These are phyloP conservation scores for Zaprionus kolodkinae DNA, from an alignment of 1,140 invertebrate species.

Conservation along the genomic window DNA sequence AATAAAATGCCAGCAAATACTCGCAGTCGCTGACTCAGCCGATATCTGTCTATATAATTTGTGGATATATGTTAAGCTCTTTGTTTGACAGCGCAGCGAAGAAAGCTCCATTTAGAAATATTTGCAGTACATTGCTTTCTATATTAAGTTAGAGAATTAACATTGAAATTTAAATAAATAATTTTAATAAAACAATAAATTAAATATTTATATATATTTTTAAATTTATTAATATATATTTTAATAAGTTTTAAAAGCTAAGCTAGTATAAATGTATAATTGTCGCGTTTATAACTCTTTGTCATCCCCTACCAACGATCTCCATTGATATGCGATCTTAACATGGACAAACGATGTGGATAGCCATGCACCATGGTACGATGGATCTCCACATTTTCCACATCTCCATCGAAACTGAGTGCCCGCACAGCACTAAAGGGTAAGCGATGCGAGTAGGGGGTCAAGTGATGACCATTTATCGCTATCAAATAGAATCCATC, in stretches of 20 bases:
- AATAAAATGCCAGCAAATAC: constrained; percentile 24
- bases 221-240: background rate
- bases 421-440: constrained; percentile 85
- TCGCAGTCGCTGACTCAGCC: constrained; percentile 20
- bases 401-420: constrained; percentile 86
- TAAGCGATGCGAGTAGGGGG: constrained; percentile 87
- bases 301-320: background rate
- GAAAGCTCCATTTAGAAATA: background rate
- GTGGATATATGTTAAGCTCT: constrained; percentile 10
- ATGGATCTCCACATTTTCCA: constrained; percentile 85
- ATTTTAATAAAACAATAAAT: no score
- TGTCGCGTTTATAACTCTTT: background rate
- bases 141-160: background rate
- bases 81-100: constrained; percentile 7
- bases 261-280: background rate
- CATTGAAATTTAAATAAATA: background rate
- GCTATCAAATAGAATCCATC: constrained; percentile 86
- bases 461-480: constrained; percentile 89
- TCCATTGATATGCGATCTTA: constrained; percentile 31
- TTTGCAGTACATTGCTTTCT: background rate
- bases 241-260: no score
- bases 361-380: constrained; percentile 84
- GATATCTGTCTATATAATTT: constrained; percentile 18
- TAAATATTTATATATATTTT: background rate
- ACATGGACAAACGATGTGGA: constrained; percentile 84